Evolutionary conservation across 2,888 invertebrate species (phyloP), one percentile per base, ranked within the genome.

Genomic region (Pyrochroa serraticornis): DNA sequence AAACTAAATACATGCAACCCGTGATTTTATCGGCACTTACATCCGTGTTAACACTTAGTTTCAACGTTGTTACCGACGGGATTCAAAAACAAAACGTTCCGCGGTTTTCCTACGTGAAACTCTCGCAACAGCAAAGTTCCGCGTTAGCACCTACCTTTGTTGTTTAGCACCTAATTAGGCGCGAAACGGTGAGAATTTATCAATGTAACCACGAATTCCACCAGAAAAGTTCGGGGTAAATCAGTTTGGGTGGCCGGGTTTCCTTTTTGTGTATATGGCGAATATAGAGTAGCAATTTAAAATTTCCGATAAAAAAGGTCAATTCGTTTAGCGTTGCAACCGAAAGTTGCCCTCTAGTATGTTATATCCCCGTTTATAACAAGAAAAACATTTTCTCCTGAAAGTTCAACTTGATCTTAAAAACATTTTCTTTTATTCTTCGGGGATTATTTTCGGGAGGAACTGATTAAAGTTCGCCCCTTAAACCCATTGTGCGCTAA

Each of bases 381-480:
- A 49, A 49, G 49, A 9, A 51, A 51, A 51, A 51, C 51, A 51
- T 51, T 56, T 56, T 52, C 43, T 32, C 55, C 30, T 49, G 35
- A 55, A 62, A 59, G 43, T 62, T 51, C 47, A 50, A 49, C 50
- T 53, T 43, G 53, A 57, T 60, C 46, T 54, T 45, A 46, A 58
- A 57, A 64, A 62, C 59, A 58, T 62, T 64, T 62, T 57, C 58
- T 59, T 46, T 62, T 54, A 56, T 58, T 60, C 53, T 60, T 59
- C 53, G 12, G 56, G 60, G 47, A 64, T 62, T 62, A 62, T 64
- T 58, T 62, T 57, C 46, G 42, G 54, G 55, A 60, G 58, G 57
- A 63, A 65, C 59, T 65, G 65, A 65, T 63, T 65, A 65, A 65
- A 63, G 55, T 65, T 63, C 58, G 51, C 62, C 62, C 60, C 58